Conservation (phyloP, 2,113 vertebrate genomes). For the Lamprologus callipterus region DNA sequence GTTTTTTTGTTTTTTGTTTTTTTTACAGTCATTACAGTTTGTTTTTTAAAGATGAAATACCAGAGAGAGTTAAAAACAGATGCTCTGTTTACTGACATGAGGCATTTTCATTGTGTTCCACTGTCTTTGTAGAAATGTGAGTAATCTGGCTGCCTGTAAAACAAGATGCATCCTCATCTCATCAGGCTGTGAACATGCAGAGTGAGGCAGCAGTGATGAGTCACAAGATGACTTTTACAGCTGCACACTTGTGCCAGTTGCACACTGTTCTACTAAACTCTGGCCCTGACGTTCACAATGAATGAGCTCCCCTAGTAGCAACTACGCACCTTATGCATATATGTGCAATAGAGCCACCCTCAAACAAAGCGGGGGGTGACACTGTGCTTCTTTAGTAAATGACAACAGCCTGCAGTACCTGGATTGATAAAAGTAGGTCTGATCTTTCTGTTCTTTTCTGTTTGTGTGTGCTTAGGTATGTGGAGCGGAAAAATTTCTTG, state of each 20-base stretch:
- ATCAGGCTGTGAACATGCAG: neutral
- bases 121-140: neutral
- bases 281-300: neutral
- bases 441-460: neutral
- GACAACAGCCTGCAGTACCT: neutral
- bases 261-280: neutral
- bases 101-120: neutral
- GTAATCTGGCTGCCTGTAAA: neutral
- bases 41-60: neutral
- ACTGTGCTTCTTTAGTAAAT: neutral
- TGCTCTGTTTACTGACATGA: neutral
- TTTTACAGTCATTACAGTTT: neutral
- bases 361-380: neutral
- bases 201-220: neutral
- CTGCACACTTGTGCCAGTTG: neutral
- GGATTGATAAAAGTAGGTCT: neutral
- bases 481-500: constrained; percentile 94
- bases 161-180: neutral
- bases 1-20: accelerated
- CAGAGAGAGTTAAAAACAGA: neutral
- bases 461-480: constrained; percentile 75
- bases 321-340: neutral
- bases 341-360: neutral
- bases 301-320: neutral
- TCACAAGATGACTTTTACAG: neutral